Evolutionary conservation across 2,113 vertebrate species (phyloP), one percentile per base, ranked within the genome.

Genomic region (Anas platyrhynchos): DNA sequence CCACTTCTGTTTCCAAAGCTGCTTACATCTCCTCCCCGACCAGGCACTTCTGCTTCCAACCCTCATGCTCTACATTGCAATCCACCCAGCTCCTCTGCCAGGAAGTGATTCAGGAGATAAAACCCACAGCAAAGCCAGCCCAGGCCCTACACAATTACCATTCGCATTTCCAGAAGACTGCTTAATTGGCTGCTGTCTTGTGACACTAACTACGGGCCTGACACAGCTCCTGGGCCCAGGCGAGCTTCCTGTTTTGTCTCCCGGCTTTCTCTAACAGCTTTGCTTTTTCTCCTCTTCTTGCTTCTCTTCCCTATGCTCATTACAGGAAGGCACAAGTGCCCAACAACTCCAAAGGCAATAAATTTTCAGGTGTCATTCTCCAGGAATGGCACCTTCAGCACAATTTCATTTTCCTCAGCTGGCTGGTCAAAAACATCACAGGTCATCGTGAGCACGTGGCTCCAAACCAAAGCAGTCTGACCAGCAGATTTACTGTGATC

Each of bases 401-500:
- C 26, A 71, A 48, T 15, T 52, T 52, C 50, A 4, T 8, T 29
- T 22, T 52, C 52, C 68, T 13, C 26, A 50, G 16, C n/a, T 10
- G 34, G 21, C n/a, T 36, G 13, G n/a, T 52, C 48, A 38, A 27
- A 65, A 52, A n/a, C 13, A 71, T 6, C 29, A 14, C n/a, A 52
- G 18, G 48, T 71, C 48, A 52, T 20, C 17, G 7, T 11, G 26
- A 36, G 13, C 34, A 13, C 18, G 16, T 7, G 6, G 21, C 25
- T 34, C n/a, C 31, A 18, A 25, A 32, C 7, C 69, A 36, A 16
- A 38, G 48, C 59, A 83, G 22, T 17, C 55, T 5, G 34, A 36
- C 7, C 11, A 1, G 46, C 2, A 0, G 2, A 15, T 27, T 55
- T 32, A 27, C 46, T 5, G 14, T 11, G 22, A 58, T 18, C 29